Base-by-base conservation (phyloP, 2,888 invertebrate species). In the Polylopha cassiicola region DNA sequence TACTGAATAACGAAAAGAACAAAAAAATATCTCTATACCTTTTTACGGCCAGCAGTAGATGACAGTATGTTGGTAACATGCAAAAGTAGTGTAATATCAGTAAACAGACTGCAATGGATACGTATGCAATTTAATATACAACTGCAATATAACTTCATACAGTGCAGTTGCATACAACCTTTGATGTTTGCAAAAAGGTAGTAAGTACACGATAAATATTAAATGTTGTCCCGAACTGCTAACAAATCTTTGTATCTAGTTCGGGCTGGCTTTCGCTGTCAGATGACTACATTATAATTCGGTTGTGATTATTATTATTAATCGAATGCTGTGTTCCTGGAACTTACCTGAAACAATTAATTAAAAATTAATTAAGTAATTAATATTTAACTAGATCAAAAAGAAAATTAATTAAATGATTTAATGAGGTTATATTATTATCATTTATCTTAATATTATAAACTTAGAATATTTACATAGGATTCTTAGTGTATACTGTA, bases 71-170 rank as follows among this genome's bases (percentile, higher is more conserved):
- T 13, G 45, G 65, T 65, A 67, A 68, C 65, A 67, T 55, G 55
- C 50, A 60, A 60, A 66, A 65, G 61, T 65, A 53, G 50, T 55
- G 56, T 55, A 58, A 58, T 65, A 65, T 52, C 51, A 51, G 61
- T 62, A 55, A 66, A 58, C 61, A 58, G 42, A 24, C 11, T 45
- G 37, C 48, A 50, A 39, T 46, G 51, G 44, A 45, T 49, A 48
- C 58, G 55, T 46, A 54, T 53, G 53, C 57, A 65, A 64, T 64
- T 66, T 63, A 56, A 68, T 70, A 62, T n/a, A 58, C 44, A 48
- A 42, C 54, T 37, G 30, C 37, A 37, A 30, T 41, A 39, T 22
- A 29, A 44, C 32, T 22, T 37, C n/a, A 38, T 45, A 29, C 20
- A 26, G 39, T 13, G 26, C 37, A 44, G 44, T 44, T 43, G 26